These are phyloP conservation scores for Ophonus ardosiacus DNA, from an alignment of 2,888 invertebrate genomes.

Conservation along the genomic window DNA sequence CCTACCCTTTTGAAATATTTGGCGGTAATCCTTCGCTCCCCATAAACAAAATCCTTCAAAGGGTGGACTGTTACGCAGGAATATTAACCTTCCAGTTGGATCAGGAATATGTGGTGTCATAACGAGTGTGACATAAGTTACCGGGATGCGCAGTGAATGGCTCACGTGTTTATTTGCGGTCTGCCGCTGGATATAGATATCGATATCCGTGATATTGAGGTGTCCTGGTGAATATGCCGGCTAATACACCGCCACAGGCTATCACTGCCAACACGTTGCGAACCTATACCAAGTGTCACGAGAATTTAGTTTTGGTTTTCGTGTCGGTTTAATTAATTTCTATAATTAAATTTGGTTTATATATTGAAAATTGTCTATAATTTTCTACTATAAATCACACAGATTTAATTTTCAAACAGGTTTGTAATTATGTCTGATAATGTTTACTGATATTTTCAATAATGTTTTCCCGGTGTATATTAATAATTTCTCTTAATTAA, in stretches of 20 bases:
- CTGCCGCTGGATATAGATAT: slow-evolving; percentile 28
- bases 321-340: neutral
- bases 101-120: slow-evolving; percentile 4
- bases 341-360: slow-evolving; percentile 26
- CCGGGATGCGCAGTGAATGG: slow-evolving; percentile 12
- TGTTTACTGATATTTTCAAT: slow-evolving; percentile 9
- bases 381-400: slow-evolving; percentile 15
- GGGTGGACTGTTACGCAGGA: neutral
- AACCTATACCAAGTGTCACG: slow-evolving; percentile 3
- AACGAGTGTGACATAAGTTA: slow-evolving; percentile 30
- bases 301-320: neutral
- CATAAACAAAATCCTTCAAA: too few relatives aligned
- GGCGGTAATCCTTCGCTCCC: too few relatives aligned
- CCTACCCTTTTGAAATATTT: too few relatives aligned
- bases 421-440: slow-evolving; percentile 12
- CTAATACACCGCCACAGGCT: slow-evolving; percentile 50
- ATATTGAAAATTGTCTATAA: slow-evolving; percentile 20
- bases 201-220: slow-evolving; percentile 49
- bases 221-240: slow-evolving; percentile 51
- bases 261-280: slow-evolving; percentile 8
- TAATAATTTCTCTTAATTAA: slow-evolving; percentile 3
- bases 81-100: neutral
- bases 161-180: slow-evolving; percentile 36
- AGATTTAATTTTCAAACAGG: neutral
- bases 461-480: neutral